Evolutionary conservation across 1,140 invertebrate species (phyloP), one percentile per base, ranked within the genome.

Genomic region (Euborellia annulipes): DNA sequence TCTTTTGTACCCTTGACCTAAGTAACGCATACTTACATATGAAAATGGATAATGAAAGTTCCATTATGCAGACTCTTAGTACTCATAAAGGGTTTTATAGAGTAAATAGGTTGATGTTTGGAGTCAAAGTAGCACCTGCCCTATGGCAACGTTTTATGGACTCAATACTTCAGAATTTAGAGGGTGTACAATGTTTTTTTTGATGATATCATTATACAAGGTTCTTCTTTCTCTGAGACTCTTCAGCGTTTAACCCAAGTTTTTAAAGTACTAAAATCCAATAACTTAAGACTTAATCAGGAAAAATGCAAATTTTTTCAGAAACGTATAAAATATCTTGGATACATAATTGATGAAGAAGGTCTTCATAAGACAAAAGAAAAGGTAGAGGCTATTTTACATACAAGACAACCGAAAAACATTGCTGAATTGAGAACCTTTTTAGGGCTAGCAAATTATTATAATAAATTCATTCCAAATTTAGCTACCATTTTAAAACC

Each of bases 131-230:
- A 13, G 55, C 57, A n/a, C 54, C 57, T 0, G 47, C 50, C 3
- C 55, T 58, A 30, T 64, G 61, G 41, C 62, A 65, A 46, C 39
- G 55, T 4, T 52, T 58, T 23, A 61, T 66, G 43, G 58, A 66
- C 27, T 34, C 54, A 41, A 49, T 59, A 9, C 43, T 63, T 17
- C 6, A 21, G 22, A 55, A 47, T 2, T 48, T 58, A n/a, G 30
- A 49, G 2, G 43, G 46, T 3, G 43, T 51, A 30, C 30, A 50
- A 30, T 48, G 43, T 32, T 60, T 54, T n/a, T 45, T 37, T 54
- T 7, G 57, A 59, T 41, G 55, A 62, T 44, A 53, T 61, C 41
- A 39, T 53, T 14, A n/a, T n/a, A n/a, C n/a, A n/a, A n/a, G n/a
- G n/a, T n/a, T n/a, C n/a, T n/a, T n/a, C n/a, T n/a, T n/a, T n/a